Conservation (phyloP, 2,113 vertebrate species). For the Argyrosomus japonicus region DNA sequence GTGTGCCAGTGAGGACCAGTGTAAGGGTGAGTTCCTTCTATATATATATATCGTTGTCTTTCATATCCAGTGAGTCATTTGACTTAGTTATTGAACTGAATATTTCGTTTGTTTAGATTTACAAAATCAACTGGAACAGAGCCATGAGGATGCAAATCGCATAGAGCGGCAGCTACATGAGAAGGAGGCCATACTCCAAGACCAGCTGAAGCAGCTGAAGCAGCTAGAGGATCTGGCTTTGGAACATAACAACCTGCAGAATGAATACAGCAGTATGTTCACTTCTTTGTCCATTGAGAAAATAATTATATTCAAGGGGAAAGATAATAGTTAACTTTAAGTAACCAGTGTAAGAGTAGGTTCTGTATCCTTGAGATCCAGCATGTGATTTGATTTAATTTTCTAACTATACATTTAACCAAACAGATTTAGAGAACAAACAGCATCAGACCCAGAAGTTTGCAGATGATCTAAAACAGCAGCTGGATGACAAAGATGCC, state of each 20-base stretch:
- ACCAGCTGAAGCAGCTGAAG: conserved; percentile 33
- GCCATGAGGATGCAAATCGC: conserved; percentile 14
- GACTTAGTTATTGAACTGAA: not conserved
- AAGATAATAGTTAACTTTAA: not conserved
- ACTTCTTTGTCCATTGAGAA: not conserved
- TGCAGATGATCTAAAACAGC: not conserved
- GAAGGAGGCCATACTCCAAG: not conserved
- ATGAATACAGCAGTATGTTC: conserved; percentile 17
- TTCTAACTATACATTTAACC: conserved; percentile 5
- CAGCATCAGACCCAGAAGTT: conserved; percentile 35
- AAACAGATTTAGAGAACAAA: conserved; percentile 37
- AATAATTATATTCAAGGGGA: not conserved
- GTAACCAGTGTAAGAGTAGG: conserved; percentile 53
- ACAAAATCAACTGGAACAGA: conserved; percentile 30
- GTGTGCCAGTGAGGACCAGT: conserved; percentile 40
- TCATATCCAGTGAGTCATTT: not conserved
- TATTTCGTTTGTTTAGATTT: conserved; percentile 44
- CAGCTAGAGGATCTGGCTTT: not conserved
- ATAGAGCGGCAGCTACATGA: conserved; percentile 9
- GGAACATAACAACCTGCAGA: conserved; percentile 1
- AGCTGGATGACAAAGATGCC: not conserved
- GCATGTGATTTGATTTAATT: not conserved
- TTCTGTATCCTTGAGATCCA: not conserved
- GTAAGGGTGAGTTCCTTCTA: conserved; percentile 51
- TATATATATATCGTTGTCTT: not conserved